These are phyloP conservation scores for Leuctra nigra DNA, from an alignment of 2,888 invertebrate genomes.

Conservation along the genomic window DNA sequence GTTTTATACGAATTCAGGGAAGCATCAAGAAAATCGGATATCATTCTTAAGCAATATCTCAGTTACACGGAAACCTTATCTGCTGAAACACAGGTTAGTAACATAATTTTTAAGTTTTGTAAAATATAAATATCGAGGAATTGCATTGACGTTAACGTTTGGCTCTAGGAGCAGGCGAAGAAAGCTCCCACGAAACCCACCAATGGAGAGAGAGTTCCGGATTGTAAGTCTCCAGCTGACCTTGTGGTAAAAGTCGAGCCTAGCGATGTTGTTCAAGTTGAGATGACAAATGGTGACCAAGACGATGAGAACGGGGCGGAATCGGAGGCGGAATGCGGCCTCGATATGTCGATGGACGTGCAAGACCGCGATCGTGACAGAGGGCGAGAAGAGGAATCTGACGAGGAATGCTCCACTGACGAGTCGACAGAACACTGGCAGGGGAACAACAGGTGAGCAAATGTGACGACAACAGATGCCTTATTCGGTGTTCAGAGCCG, in stretches of 20 bases:
- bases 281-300: neutral
- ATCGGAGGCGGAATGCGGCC: constrained; percentile 10
- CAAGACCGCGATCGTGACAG: constrained; percentile 13
- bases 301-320: neutral
- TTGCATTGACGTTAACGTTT: neutral
- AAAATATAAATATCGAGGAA: neutral
- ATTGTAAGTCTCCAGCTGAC: too few species aligned
- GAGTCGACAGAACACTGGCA: constrained; percentile 21
- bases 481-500: too few species aligned
- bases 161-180: neutral
- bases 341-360: constrained; percentile 25
- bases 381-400: constrained; percentile 7
- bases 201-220: too few species aligned
- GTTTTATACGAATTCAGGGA: constrained; percentile 70
- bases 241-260: neutral
- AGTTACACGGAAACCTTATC: constrained; percentile 58
- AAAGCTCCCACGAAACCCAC: neutral
- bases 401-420: constrained; percentile 1
- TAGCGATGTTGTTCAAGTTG: neutral
- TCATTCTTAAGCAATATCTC: constrained; percentile 67
- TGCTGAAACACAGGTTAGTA: constrained; percentile 57
- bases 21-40: constrained; percentile 66
- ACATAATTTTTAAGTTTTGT: too few species aligned
- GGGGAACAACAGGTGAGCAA: constrained; percentile 8
- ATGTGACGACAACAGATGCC: too few species aligned